A percentile compares a stretch with the other conserved stretches of the same genome.
Conservation (phyloP, 1,140 invertebrate genomes). For the Monochamus saltuarius region DNA sequence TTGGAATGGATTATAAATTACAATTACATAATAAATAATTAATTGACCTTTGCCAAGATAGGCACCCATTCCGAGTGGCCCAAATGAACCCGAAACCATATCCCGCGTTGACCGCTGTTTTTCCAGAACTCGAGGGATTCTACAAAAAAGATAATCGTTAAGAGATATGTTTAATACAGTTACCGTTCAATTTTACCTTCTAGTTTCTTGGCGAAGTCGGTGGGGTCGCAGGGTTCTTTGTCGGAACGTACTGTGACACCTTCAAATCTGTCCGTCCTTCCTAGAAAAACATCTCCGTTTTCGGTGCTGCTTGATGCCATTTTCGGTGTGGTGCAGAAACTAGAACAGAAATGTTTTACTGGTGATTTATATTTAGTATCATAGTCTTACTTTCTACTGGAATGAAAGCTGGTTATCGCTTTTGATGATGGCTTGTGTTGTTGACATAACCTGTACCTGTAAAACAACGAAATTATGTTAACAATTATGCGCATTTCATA, state of each 20-base stretch:
- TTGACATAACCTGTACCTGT: no score
- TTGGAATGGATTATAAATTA: slow-evolving; percentile 19
- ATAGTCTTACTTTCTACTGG: no score
- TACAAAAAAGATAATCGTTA: slow-evolving; percentile 50
- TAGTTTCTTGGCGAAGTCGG: slow-evolving; percentile 58
- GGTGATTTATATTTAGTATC: no score
- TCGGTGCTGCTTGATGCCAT: no score
- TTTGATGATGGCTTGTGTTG: no score
- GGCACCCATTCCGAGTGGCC: slow-evolving; percentile 75
- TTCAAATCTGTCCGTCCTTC: slow-evolving; percentile 65
- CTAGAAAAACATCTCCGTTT: slow-evolving; percentile 53
- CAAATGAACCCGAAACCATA: slow-evolving; percentile 81
- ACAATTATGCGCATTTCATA: no score
- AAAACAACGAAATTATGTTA: no score
- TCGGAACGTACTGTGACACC: slow-evolving; percentile 68
- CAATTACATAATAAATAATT: slow-evolving; percentile 9
- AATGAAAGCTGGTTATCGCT: no score
- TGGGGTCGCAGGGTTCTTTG: slow-evolving; percentile 56
- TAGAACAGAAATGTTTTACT: no score
- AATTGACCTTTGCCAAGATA: slow-evolving; percentile 66
- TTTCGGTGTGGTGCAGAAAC: no score
- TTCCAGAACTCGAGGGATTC: slow-evolving; percentile 74
- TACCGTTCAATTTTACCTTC: slow-evolving; percentile 59
- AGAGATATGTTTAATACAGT: not conserved
- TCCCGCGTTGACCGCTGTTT: slow-evolving; percentile 63